A percentile compares a stretch with the other conserved stretches of the same genome.
phyloP scores from a whole-genome alignment of 2,888 invertebrate species.

The Conops quadrifasciatus region DNA sequence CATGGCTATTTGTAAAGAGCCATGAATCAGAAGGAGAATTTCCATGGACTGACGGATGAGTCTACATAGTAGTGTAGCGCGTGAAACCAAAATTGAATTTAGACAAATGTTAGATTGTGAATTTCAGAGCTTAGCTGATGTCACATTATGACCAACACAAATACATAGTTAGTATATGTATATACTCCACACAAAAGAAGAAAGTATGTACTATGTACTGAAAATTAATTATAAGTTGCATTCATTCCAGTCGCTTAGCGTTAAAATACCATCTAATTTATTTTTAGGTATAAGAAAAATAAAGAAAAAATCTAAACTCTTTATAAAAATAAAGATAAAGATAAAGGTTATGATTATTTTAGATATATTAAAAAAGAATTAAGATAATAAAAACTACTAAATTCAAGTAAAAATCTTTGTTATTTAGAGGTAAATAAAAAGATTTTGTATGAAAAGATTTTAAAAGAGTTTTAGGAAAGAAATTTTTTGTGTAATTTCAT shows the following conservation, averaged over 20 bases:
- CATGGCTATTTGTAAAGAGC: slow-evolving; percentile 75
- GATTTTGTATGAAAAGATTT: too few species aligned
- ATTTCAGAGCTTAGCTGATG: slow-evolving; percentile 6
- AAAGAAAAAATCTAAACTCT: background rate
- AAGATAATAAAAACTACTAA: background rate
- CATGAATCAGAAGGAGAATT: background rate
- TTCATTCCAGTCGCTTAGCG: slow-evolving; percentile 49
- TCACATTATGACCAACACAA: background rate
- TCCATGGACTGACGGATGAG: background rate
- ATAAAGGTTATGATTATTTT: background rate
- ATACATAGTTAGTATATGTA: background rate
- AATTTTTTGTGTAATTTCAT: too few species aligned
- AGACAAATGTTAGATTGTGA: slow-evolving; percentile 5
- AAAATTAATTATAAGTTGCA: slow-evolving; percentile 38
- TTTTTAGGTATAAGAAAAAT: slow-evolving; percentile 25
- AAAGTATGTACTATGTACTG: background rate
- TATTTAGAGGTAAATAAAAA: too few species aligned
- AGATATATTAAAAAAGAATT: background rate
- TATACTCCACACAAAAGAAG: background rate
- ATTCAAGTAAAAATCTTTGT: too few species aligned
- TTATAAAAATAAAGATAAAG: background rate
- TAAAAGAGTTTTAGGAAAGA: too few species aligned
- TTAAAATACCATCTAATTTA: slow-evolving; percentile 32
- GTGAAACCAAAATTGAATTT: background rate
- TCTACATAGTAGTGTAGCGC: slow-evolving; percentile 14